These are phyloP conservation scores for Drosophila picticornis DNA, from an alignment of 2,888 invertebrate species.

Conservation along the genomic window DNA sequence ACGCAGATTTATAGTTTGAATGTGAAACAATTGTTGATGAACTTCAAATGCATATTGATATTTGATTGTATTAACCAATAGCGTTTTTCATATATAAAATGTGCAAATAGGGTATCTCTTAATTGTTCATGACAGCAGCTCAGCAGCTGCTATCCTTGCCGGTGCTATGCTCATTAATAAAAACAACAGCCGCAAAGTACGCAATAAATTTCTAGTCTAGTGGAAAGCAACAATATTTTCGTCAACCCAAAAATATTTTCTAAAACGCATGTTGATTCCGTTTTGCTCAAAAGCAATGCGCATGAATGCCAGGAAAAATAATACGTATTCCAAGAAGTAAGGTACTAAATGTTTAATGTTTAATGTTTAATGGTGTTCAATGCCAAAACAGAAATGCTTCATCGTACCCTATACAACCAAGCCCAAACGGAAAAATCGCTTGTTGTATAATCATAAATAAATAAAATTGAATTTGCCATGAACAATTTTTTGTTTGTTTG, in stretches of 20 bases:
- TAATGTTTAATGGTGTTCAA: neutral
- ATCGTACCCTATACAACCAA: slow-evolving; percentile 12
- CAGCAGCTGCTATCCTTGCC: neutral
- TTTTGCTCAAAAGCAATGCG: neutral
- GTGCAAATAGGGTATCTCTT: slow-evolving; percentile 3
- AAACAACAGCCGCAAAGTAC: slow-evolving; percentile 72
- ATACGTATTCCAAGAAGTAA: neutral
- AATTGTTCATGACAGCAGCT: neutral
- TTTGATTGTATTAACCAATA: neutral
- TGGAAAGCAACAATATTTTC: slow-evolving; percentile 46
- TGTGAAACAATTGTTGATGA: neutral
- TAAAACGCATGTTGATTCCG: neutral
- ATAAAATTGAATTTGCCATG: slow-evolving; percentile 75
- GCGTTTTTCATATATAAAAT: neutral
- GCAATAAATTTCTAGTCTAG: slow-evolving; percentile 67
- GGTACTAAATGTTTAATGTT: neutral
- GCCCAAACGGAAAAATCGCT: slow-evolving; percentile 54
- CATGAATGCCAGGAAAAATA: neutral
- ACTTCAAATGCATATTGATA: neutral
- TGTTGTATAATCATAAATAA: slow-evolving; percentile 78
- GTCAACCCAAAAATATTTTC: slow-evolving; percentile 5
- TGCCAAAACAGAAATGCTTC: slow-evolving; percentile 16
- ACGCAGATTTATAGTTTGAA: neutral
- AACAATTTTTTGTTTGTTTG: slow-evolving; percentile 44
- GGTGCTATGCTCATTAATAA: slow-evolving; percentile 71